A percentile compares a stretch with the other conserved stretches of the same genome.
Conservation (phyloP, 1,140 invertebrate species). For the Triops cancriformis region DNA sequence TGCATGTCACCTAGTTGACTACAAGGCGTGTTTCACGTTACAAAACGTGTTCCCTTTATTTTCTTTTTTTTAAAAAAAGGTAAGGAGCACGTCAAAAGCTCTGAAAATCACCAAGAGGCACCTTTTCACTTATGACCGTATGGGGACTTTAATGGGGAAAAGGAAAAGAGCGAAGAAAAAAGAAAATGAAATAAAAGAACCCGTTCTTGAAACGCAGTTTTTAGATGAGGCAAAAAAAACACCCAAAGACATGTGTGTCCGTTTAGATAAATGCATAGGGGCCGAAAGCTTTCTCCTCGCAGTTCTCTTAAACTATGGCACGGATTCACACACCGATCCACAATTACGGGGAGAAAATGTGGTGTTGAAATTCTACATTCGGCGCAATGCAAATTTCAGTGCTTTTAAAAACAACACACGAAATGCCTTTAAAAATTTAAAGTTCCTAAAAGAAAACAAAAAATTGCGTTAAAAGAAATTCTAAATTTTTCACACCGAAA, state of each 20-base stretch:
- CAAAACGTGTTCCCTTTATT: background rate
- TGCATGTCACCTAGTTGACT: background rate
- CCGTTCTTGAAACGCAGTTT: background rate
- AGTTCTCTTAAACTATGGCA: no score
- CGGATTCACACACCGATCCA: no score
- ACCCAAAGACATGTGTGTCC: background rate
- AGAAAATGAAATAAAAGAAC: background rate
- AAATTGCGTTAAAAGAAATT: no score
- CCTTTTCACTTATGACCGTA: constrained; percentile 3
- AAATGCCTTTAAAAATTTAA: no score
- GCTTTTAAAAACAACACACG: no score
- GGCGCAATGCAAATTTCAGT: no score
- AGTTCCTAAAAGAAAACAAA: no score
- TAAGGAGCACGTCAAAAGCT: background rate
- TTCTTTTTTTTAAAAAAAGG: no score
- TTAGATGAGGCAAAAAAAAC: background rate
- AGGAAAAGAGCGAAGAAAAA: background rate
- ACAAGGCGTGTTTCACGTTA: background rate
- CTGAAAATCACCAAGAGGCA: constrained; percentile 4
- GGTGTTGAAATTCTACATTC: no score
- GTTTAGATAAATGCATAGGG: background rate
- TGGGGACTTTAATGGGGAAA: background rate
- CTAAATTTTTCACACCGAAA: no score
- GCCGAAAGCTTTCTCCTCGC: background rate
- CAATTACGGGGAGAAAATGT: no score